Evolutionary conservation across 2,113 vertebrate genomes (phyloP).

Genomic region (Calidris pygmaea): DNA sequence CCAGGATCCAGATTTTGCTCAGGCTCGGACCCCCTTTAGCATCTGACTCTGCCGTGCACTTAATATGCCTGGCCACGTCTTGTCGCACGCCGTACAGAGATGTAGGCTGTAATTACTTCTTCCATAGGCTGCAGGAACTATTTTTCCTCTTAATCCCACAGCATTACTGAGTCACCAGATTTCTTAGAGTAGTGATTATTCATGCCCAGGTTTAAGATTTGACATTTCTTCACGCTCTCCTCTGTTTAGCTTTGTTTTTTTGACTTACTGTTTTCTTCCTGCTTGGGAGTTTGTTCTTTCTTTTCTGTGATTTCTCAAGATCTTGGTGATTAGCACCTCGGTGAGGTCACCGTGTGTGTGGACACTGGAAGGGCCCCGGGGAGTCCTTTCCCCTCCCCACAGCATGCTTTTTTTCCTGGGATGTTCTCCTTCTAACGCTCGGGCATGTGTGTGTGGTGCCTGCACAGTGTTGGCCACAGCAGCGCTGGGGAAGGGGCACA

Average conservation of each 20-base stretch:
- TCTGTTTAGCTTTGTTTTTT: conserved; percentile 2
- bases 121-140: not conserved
- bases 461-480: not conserved
- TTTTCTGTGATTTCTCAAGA: not conserved
- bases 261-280: not conserved
- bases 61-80: not conserved
- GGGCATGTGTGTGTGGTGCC: accelerated
- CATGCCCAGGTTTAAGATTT: not conserved
- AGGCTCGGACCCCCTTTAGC: not conserved
- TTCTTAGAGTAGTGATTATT: conserved; percentile 38
- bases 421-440: accelerated
- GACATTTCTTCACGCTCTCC: not conserved
- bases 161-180: conserved; percentile 38
- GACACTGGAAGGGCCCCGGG: not conserved
- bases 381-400: not conserved
- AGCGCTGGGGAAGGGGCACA: not conserved
- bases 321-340: not conserved
- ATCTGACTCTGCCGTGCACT: not conserved
- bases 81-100: not conserved
- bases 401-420: not conserved
- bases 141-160: conserved; percentile 37
- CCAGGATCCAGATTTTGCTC: not conserved
- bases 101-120: conserved; percentile 28
- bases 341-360: not conserved
- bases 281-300: not conserved